Evolutionary conservation across 2,888 invertebrate species (phyloP), one percentile per base, ranked within the genome.

Genomic region (Megalurothrips usitatus): DNA sequence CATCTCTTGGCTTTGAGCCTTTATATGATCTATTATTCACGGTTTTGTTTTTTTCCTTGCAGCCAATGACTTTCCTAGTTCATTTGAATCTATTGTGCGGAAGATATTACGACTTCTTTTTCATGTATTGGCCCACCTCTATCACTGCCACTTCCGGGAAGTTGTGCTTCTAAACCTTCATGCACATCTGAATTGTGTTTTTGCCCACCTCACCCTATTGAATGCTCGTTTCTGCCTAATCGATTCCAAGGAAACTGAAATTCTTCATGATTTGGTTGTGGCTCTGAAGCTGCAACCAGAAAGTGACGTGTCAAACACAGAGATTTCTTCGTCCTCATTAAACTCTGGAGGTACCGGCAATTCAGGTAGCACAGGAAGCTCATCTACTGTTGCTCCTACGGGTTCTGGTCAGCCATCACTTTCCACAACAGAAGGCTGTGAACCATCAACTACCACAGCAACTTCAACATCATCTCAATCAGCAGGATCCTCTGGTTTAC

Each of bases 121-220:
- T 92, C 98, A 98, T 90, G 97, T 98, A 89, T 92, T 98, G 91
- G 97, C 97, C 88, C 98, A 99, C 91, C 91, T 98, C 88, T 98
- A 98, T 91, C 96, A 97, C 88, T 94, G 96, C 89, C 98, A 99
- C 92, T 98, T 97, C 91, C 93, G 95, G 89, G 96, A 97, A 91
- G 94, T 98, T 86, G 94, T 96, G 87, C 91, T 96, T 88, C 92
- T 98, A 88, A 94, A 95, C 85, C 91, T 98, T 88, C 97, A 98
- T 90, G 94, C 96, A 87, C 98, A 98, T 90, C 93, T 98, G 89
- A 98, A 98, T 91, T 94, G 96, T 90, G 95, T 98, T 86, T 98
- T 97, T 91, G 96, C 96, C 89, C 98, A 98, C 90, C 93, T 98
- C 89, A 96, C 96, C 86, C 94, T 92, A 85, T 91, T 92, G 88